Percentiles rank a stretch among this genome's conserved stretches.
These are phyloP conservation scores for Polydrusus cervinus DNA, from an alignment of 2,888 invertebrate species.

Conservation along the genomic window DNA sequence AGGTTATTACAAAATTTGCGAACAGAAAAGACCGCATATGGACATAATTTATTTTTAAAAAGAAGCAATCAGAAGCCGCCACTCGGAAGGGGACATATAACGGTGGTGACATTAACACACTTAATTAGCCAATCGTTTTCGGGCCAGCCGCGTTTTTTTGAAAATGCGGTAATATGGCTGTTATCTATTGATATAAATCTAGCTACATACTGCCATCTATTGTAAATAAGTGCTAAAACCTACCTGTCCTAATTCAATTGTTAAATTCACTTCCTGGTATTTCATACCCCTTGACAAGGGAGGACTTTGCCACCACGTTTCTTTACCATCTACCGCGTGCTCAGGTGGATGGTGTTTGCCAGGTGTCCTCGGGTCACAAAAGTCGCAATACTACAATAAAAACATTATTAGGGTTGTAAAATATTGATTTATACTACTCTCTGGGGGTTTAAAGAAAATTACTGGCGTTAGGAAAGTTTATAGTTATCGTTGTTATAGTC, in stretches of 20 bases:
- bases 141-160: too few species aligned
- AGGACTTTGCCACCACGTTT: conserved; percentile 99
- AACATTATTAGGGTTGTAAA: conserved; percentile 32
- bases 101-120: too few species aligned
- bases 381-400: conserved; percentile 88
- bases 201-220: neutral
- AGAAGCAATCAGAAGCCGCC: too few species aligned
- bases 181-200: too few species aligned
- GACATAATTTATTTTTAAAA: too few species aligned
- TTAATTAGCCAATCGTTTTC: too few species aligned
- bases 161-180: too few species aligned
- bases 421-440: neutral
- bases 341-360: conserved; percentile 90
- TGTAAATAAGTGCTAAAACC: conserved; percentile 59
- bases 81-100: too few species aligned
- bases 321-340: conserved; percentile 96
- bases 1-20: too few species aligned
- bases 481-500: too few species aligned
- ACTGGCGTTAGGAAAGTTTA: too few species aligned
- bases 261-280: conserved; percentile 97
- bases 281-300: conserved; percentile 97
- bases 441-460: neutral
- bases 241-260: conserved; percentile 98
- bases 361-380: conserved; percentile 85
- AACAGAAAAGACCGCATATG: too few species aligned